Evolutionary conservation across 2,888 invertebrate genomes (phyloP), one percentile per base, ranked within the genome.

Genomic region (Drosophila testacea): DNA sequence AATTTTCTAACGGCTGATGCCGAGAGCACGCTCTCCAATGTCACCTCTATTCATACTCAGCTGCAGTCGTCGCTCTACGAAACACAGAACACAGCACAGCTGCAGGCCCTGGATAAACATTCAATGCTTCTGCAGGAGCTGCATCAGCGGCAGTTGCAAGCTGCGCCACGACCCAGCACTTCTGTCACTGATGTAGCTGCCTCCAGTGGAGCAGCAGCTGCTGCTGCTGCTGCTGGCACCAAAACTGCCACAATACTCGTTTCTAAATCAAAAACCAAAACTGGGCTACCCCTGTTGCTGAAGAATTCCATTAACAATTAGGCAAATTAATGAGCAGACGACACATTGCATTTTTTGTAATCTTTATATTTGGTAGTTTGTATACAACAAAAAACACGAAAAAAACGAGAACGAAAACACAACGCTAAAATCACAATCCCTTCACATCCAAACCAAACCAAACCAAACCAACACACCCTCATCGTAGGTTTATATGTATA

Each of bases 241-340:
- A 93, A 92, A 91, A 93, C 93, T 66, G 93, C 93, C 68, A 93
- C 93, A 57, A 93, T 93, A 86, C 91, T 93, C 77, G 93, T 93
- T 73, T 93, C 93, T 32, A 93, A 93, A 90, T 92, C 92, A 78
- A 93, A 93, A 92, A 93, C 93, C 73, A 93, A 92, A 92, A 92
- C 92, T 62, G 93, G 93, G 85, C 90, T 93, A 86, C 93, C 93
- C 66, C 87, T 93, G 81, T 88, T 93, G 82, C 89, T 93, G 74
- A 93, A 93, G 77, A 93, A 93, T 76, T 92, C 92, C 63, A 92
- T 92, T 81, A 92, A 92, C 67, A 91, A 91, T 88, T 92, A 91
- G 89, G 66, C 32, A 61, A 50, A 64, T 64, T 42, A 6, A 36
- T 39, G 28, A 56, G 56, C 56, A 39, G 47, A 57, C 57, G 57